Evolutionary conservation across 2,888 invertebrate species (phyloP).

Genomic region (Drosophila prostipennis): DNA sequence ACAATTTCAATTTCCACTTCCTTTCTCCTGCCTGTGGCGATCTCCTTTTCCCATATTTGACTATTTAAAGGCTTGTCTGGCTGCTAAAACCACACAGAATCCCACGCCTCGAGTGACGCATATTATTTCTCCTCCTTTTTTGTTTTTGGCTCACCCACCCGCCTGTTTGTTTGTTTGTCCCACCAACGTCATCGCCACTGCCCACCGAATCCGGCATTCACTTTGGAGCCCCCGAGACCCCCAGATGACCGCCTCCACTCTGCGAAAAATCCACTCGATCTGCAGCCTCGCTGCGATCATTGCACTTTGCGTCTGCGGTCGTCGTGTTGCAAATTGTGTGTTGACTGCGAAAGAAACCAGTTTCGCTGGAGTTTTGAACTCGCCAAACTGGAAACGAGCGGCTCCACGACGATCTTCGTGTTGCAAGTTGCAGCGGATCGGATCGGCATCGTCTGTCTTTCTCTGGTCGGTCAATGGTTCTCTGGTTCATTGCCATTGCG

Average conservation of each 20-base stretch:
- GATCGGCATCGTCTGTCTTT: conserved; percentile 38
- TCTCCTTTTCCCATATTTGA: not conserved
- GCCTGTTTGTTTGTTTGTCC: conserved; percentile 18
- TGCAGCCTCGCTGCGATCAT: conserved; percentile 73
- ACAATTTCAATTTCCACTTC: not conserved
- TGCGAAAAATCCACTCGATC: conserved; percentile 22
- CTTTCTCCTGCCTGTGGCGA: conserved; percentile 3
- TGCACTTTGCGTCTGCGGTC: conserved; percentile 67
- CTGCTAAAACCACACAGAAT: conserved; percentile 12
- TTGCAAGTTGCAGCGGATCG: conserved; percentile 64
- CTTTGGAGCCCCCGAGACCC: not conserved
- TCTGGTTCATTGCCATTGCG: conserved; percentile 85
- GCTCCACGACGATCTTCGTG: conserved; percentile 18
- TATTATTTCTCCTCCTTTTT: not conserved
- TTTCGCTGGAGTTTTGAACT: conserved; percentile 40
- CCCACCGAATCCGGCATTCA: conserved; percentile 28
- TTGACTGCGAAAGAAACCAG: conserved; percentile 57
- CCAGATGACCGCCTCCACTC: conserved; percentile 4
- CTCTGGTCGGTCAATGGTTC: conserved; percentile 84
- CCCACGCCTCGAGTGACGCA: conserved; percentile 49
- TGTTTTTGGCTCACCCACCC: not conserved
- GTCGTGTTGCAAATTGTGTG: conserved; percentile 63
- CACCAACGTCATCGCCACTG: conserved; percentile 44
- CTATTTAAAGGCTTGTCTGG: conserved; percentile 20
- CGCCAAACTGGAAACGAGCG: conserved; percentile 47